Conservation (phyloP, 2,888 invertebrate species). For the Cephus spinipes region DNA sequence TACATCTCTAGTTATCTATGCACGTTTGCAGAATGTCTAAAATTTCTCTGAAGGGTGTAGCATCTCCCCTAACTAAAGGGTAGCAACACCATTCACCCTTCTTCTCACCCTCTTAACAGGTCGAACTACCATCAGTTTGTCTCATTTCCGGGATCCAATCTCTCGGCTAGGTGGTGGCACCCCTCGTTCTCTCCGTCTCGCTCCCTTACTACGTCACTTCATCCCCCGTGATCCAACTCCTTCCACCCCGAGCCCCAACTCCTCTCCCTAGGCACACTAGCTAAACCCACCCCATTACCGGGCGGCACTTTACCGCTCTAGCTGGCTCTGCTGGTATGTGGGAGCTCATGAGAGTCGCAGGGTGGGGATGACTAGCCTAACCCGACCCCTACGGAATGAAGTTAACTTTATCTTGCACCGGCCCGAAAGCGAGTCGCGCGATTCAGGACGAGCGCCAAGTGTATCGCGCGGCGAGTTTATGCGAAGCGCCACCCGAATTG, state of each 20-base stretch:
- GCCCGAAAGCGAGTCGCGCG: conserved; percentile 28
- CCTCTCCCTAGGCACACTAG: conserved; percentile 19
- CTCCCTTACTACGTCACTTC: conserved; percentile 26
- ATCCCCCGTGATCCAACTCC: conserved; percentile 12
- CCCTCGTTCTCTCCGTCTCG: conserved; percentile 22
- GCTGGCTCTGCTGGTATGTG: background rate
- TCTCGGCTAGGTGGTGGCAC: conserved; percentile 51
- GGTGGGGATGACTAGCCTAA: conserved; percentile 5
- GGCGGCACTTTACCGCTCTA: conserved; percentile 37
- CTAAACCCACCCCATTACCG: conserved; percentile 26
- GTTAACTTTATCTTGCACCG: conserved; percentile 48
- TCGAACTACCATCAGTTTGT: conserved; percentile 59
- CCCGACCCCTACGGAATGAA: conserved; percentile 26
- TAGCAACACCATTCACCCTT: background rate
- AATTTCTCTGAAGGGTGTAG: background rate
- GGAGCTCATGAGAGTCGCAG: background rate
- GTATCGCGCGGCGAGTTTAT: conserved; percentile 54
- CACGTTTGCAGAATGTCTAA: background rate
- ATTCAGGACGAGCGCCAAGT: conserved; percentile 52
- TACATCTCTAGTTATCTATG: background rate
- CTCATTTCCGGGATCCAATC: conserved; percentile 65
- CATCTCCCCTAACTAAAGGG: background rate
- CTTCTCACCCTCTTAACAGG: conserved; percentile 25
- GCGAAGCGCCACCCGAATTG: conserved; percentile 29
- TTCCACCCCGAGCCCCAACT: conserved; percentile 18